Evolutionary conservation across 2,888 invertebrate genomes (phyloP), one percentile per base, ranked within the genome.

Genomic region (Tinea semifulvella): DNA sequence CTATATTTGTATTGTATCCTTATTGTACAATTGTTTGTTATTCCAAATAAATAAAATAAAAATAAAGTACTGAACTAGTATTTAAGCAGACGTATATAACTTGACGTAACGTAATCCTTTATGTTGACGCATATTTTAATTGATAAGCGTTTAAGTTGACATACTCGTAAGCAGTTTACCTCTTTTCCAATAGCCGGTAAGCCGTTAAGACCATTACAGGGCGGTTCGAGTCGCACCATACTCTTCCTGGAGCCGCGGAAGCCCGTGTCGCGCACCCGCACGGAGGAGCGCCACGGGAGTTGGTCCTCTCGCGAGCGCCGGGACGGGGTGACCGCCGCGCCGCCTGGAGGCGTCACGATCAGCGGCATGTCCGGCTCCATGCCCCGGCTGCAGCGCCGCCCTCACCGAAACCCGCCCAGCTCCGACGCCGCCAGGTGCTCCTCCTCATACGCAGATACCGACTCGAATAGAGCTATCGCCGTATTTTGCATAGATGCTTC

Each of bases 171-270:
- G 25, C 4, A 19, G 22, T 63, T 77, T 81, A 82, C 82, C 82
- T 82, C 81, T 72, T 82, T 82, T 74, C 82, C 82, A 69, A 82
- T 82, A 71, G 75, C 75, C 53, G 69, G 81, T 59, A 82, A 68
- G 61, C 77, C 82, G 68, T 82, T 82, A 76, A 82, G 77, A 54
- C 86, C 86, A 65, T 86, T 86, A 74, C 85, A 86, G 52, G 85
- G 84, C 28, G 85, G 84, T 73, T 86, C 86, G 54, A 86, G 80
- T 60, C 85, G 85, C 53, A 87, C 85, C 55, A 85, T 74, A 63
- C 84, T 84, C 64, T 84, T 85, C 60, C 85, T 76, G 54, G 85
- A 85, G 61, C 86, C 86, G 53, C 84, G 84, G 65, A 82, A 85
- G 52, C 85, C 83, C 51, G 85, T 85, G 58, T 86, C 86, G 62